These are phyloP conservation scores for Lonchura striata DNA, from an alignment of 2,113 vertebrate genomes.

Conservation along the genomic window DNA sequence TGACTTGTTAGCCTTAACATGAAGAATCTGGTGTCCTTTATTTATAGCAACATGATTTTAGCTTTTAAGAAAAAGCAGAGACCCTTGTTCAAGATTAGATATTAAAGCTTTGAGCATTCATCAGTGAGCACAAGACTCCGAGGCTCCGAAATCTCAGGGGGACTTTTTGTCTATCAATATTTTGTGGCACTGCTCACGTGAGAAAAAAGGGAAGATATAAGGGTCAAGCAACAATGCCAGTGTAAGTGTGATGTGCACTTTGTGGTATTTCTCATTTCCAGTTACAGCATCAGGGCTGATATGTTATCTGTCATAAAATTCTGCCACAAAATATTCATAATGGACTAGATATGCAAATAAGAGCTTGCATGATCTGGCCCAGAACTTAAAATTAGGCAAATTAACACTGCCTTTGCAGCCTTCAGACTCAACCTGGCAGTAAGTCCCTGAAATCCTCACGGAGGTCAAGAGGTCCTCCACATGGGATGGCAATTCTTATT, in stretches of 20 bases:
- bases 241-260: neutral
- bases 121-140: neutral
- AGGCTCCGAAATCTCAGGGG: neutral
- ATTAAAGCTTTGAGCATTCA: neutral
- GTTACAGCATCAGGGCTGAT: neutral
- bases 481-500: slow-evolving; percentile 3
- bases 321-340: neutral
- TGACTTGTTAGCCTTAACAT: neutral
- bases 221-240: neutral
- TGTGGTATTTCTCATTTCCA: neutral
- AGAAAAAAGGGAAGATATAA: neutral
- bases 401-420: neutral
- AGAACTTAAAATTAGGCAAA: neutral
- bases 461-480: slow-evolving; percentile 29
- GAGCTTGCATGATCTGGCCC: neutral
- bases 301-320: neutral
- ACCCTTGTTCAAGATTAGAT: neutral
- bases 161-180: neutral
- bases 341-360: neutral
- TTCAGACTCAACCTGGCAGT: neutral
- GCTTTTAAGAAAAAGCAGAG: neutral
- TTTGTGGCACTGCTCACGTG: accelerated
- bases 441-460: neutral
- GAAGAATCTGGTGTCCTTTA: neutral
- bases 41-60: neutral